These are phyloP conservation scores for Ennomos fuscantarius DNA, from an alignment of 2,888 invertebrate genomes.

Conservation along the genomic window DNA sequence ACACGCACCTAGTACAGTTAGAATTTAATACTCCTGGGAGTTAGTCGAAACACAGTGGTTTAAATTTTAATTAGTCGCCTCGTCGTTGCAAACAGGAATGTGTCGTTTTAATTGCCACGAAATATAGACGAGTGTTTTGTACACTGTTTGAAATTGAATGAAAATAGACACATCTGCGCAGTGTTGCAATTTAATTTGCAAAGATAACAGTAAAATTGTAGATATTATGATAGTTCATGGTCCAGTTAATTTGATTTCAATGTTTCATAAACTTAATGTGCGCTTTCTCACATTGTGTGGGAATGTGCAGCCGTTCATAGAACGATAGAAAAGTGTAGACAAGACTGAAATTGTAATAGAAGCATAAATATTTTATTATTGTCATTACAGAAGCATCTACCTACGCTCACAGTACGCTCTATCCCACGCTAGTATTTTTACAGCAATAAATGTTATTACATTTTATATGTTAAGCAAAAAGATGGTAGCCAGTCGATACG, in stretches of 20 bases:
- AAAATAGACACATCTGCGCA: slow-evolving; percentile 14
- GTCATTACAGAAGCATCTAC: too few relatives aligned
- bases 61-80: too few relatives aligned
- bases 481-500: too few relatives aligned
- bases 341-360: too few relatives aligned
- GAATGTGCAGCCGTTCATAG: too few relatives aligned
- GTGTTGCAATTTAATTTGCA: slow-evolving; percentile 8
- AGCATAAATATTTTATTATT: too few relatives aligned
- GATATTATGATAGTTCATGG: slow-evolving; percentile 4
- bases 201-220: slow-evolving; percentile 9
- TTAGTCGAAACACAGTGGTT: slow-evolving; percentile 8
- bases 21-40: slow-evolving; percentile 3
- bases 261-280: background rate
- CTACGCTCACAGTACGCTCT: too few relatives aligned
- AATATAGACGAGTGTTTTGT: background rate
- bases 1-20: background rate
- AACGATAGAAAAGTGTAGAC: too few relatives aligned
- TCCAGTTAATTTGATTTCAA: background rate
- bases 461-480: too few relatives aligned
- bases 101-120: slow-evolving; percentile 12
- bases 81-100: slow-evolving; percentile 1
- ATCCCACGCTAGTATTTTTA: too few relatives aligned
- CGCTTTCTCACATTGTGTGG: too few relatives aligned
- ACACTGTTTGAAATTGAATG: slow-evolving; percentile 15
- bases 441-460: too few relatives aligned